A percentile compares a stretch with the other conserved stretches of the same genome.
Conservation (phyloP, 2,113 vertebrate species). For the Ia io region DNA sequence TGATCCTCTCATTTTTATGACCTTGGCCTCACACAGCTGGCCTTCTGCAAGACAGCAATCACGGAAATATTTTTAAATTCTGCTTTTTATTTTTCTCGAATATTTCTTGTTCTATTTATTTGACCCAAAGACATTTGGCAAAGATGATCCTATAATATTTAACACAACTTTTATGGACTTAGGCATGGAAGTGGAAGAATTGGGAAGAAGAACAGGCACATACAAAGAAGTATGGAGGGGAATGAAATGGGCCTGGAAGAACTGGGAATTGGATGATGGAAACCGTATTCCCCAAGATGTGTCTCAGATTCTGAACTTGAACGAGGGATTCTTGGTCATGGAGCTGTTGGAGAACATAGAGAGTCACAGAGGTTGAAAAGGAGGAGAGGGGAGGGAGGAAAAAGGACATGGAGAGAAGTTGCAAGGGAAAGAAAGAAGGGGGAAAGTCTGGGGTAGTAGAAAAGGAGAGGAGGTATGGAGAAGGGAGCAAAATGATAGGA, state of each 20-base stretch:
- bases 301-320: neutral
- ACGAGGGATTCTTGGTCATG: neutral
- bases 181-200: neutral
- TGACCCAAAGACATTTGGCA: neutral
- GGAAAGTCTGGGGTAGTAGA: neutral
- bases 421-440: neutral
- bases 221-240: rapidly evolving
- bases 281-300: rapidly evolving
- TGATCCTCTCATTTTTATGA: neutral
- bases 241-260: neutral
- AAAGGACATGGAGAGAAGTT: neutral
- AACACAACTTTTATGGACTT: neutral
- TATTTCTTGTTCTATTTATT: neutral
- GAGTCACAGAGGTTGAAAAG: neutral
- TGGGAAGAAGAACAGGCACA: neutral
- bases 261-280: neutral
- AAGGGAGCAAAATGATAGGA: neutral
- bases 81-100: neutral
- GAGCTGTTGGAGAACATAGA: neutral
- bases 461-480: neutral
- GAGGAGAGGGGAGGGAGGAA: neutral
- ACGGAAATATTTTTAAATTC: neutral
- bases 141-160: neutral
- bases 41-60: neutral
- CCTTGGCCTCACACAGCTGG: neutral